phyloP scores from a whole-genome alignment of 2,113 vertebrate species.

The Sinocyclocheilus rhinocerous region DNA sequence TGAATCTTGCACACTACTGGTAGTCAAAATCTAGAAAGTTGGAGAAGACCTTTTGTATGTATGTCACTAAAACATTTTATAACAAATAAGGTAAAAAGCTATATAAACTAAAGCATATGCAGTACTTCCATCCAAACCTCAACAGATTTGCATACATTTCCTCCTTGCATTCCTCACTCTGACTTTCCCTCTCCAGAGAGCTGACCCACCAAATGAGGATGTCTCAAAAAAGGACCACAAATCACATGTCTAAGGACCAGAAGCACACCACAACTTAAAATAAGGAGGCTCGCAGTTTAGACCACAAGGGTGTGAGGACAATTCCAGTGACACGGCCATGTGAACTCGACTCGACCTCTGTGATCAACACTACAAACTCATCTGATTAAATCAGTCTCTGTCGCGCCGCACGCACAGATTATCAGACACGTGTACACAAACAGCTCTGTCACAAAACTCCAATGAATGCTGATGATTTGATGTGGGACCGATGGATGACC shows the following conservation, averaged over 20 bases:
- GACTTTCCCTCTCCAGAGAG: not conserved
- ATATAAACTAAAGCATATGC: not conserved
- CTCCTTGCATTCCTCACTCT: not conserved
- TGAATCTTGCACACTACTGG: not conserved
- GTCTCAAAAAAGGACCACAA: slow-evolving; percentile 21
- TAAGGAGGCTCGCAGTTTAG: not conserved
- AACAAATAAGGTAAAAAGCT: not conserved
- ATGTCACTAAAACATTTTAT: not conserved
- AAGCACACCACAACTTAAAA: slow-evolving; percentile 24
- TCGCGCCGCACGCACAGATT: not conserved
- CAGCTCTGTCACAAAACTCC: slow-evolving; percentile 32
- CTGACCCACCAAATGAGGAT: not conserved
- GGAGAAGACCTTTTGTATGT: not conserved
- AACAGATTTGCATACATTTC: not conserved
- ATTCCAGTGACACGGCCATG: not conserved
- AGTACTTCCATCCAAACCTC: not conserved
- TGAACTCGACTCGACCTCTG: slow-evolving; percentile 59
- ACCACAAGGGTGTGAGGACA: slow-evolving; percentile 5
- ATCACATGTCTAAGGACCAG: not conserved
- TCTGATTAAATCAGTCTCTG: slow-evolving; percentile 49
- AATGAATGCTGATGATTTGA: slow-evolving; percentile 14
- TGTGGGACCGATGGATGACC: not conserved
- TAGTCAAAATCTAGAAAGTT: not conserved
- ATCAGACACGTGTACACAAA: slow-evolving; percentile 36
- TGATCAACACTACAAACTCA: slow-evolving; percentile 30